phyloP scores from a whole-genome alignment of 2,888 invertebrate species.

The Actias luna region DNA sequence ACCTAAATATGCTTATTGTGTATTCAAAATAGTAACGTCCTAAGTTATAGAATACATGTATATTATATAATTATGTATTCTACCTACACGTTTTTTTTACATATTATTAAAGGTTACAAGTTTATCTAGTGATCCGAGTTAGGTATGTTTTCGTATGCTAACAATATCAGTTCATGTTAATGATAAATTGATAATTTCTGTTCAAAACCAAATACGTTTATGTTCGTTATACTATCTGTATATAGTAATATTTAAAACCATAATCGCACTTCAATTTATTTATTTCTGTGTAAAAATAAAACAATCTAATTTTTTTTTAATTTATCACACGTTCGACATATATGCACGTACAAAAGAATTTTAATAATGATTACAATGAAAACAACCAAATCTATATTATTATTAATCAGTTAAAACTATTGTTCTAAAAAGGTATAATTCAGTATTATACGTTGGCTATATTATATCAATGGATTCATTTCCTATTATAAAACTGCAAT shows the following conservation, averaged over 20 bases:
- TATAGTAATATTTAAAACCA: not conserved
- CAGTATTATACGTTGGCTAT: not conserved
- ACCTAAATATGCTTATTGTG: not conserved
- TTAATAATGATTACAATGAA: too few species aligned
- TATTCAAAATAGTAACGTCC: not conserved
- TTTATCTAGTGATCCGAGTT: constrained; percentile 31
- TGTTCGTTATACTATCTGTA: not conserved
- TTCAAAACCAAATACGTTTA: constrained; percentile 7
- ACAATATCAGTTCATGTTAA: constrained; percentile 19
- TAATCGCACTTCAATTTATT: not conserved
- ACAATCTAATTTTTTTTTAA: not conserved
- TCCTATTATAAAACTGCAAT: not conserved
- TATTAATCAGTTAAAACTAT: too few species aligned
- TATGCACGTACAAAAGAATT: too few species aligned
- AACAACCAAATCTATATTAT: too few species aligned
- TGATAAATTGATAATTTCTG: constrained; percentile 12
- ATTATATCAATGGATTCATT: not conserved
- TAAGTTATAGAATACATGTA: not conserved
- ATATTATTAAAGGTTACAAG: constrained; percentile 28
- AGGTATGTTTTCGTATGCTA: constrained; percentile 26
- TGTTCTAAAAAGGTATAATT: too few species aligned
- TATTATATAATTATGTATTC: constrained; percentile 7
- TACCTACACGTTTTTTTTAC: constrained; percentile 20
- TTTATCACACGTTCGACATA: not conserved
- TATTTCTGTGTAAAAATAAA: not conserved